Conservation (phyloP, 2,113 vertebrate species). For the Phyllostomus hastatus region DNA sequence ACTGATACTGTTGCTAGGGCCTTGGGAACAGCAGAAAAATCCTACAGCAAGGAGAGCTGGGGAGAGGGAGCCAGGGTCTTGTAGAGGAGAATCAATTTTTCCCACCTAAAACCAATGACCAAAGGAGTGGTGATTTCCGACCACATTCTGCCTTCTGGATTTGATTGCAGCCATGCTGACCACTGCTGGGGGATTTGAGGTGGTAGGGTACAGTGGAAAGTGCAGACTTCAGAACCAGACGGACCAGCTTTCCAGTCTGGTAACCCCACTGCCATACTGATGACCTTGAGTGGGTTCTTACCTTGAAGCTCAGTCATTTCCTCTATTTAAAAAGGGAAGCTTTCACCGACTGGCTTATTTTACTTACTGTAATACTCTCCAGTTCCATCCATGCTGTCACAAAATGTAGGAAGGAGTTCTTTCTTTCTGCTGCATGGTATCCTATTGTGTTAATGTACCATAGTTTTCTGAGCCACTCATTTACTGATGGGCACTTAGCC, state of each 20-base stretch:
- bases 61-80: background rate
- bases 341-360: background rate
- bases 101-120: background rate
- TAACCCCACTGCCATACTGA: background rate
- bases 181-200: background rate
- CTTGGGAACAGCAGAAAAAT: background rate
- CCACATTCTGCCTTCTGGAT: background rate
- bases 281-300: background rate
- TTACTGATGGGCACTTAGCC: too few species aligned
- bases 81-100: background rate
- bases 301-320: background rate
- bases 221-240: background rate
- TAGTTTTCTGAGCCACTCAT: too few species aligned
- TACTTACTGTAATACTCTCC: too few species aligned
- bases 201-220: fast-evolving
- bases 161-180: background rate
- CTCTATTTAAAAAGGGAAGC: background rate
- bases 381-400: too few species aligned
- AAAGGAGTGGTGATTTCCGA: background rate
- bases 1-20: too few species aligned
- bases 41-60: background rate
- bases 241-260: too few species aligned
- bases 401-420: too few species aligned
- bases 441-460: too few species aligned
- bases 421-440: too few species aligned